Evolutionary conservation across 2,797 vertebrate genomes (phyloP).

Genomic region (Yasuhikotakia modesta): DNA sequence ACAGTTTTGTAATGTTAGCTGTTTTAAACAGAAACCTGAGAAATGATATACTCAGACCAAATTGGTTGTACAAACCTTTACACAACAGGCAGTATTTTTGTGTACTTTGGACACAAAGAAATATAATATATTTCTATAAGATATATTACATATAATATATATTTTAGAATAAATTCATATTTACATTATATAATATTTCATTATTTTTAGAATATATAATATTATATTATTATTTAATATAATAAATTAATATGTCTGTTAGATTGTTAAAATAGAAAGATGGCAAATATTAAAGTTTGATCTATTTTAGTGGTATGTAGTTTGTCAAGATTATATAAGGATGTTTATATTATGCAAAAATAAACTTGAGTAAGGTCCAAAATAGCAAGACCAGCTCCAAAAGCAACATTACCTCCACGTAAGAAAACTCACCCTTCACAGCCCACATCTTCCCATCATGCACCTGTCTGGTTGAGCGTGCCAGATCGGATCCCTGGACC

Average conservation of each 20-base stretch:
- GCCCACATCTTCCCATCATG: constrained; percentile 78
- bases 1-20: not conserved
- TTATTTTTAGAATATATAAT: no score
- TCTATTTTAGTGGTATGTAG: no score
- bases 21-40: not conserved
- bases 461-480: constrained; percentile 81
- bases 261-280: not conserved
- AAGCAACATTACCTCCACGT: constrained; percentile 73
- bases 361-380: constrained; percentile 69
- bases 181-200: no score
- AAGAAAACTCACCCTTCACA: constrained; percentile 80
- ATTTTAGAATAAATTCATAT: no score
- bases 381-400: constrained; percentile 70
- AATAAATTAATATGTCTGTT: not conserved
- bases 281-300: no score
- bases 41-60: not conserved
- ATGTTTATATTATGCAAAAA: no score
- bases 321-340: no score
- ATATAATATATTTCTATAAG: no score
- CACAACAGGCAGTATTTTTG: not conserved
- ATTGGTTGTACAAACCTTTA: not conserved
- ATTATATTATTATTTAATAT: no score
- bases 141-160: no score
- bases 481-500: constrained; percentile 75
- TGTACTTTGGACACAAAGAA: not conserved